These are phyloP conservation scores for Oxyura jamaicensis DNA, from an alignment of 2,113 vertebrate species.

Conservation along the genomic window DNA sequence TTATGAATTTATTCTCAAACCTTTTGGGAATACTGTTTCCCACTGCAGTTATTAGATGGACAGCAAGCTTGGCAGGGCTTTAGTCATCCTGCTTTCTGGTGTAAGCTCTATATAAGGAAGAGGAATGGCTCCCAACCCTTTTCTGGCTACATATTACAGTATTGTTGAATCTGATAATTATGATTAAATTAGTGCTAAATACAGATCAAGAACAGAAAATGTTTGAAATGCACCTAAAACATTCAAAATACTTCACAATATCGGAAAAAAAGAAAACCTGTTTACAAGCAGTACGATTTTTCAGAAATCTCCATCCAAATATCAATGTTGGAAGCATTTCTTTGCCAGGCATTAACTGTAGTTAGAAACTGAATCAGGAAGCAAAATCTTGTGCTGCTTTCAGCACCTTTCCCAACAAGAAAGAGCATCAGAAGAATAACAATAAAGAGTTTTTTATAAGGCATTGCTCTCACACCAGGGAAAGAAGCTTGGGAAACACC, in stretches of 20 bases:
- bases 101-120: not conserved
- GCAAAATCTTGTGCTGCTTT: not conserved
- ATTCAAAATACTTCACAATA: not conserved
- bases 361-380: not conserved
- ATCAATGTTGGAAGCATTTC: not conserved
- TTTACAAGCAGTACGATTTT: not conserved
- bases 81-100: not conserved
- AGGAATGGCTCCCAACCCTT: not conserved
- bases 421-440: not conserved
- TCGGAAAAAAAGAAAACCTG: not conserved
- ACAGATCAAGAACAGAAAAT: not conserved
- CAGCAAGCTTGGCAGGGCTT: not conserved
- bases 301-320: not conserved
- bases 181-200: no score
- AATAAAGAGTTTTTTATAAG: not conserved
- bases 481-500: not conserved
- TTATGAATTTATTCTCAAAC: not conserved
- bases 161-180: not conserved
- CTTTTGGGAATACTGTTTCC: not conserved
- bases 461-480: not conserved
- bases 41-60: not conserved
- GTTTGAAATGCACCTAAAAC: not conserved
- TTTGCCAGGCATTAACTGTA: not conserved
- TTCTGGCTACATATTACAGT: not conserved
- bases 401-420: not conserved